phyloP scores from a whole-genome alignment of 2,113 vertebrate species.

The Holacanthus passer region DNA sequence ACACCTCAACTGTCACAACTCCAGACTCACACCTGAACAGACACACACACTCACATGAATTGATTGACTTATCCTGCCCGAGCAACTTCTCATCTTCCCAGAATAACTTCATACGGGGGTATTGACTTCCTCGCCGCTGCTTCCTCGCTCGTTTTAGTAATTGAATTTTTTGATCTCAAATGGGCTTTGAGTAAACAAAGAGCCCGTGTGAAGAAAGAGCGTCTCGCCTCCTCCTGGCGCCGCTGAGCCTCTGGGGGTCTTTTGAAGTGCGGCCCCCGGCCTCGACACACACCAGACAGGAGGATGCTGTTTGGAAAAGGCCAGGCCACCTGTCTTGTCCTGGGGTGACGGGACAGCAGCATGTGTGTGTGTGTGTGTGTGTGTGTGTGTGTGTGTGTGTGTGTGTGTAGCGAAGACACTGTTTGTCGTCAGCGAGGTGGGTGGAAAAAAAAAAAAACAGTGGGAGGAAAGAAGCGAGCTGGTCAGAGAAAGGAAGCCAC shows the following conservation, averaged over 20 bases:
- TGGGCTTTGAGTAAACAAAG: constrained; percentile 49
- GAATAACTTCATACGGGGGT: constrained; percentile 7
- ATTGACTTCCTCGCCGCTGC: constrained; percentile 10
- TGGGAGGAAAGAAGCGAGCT: not conserved
- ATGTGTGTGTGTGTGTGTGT: not conserved
- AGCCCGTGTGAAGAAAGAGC: constrained; percentile 19
- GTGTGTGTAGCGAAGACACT: not conserved
- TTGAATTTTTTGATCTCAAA: constrained; percentile 65
- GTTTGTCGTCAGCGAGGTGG: not conserved
- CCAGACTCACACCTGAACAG: not conserved
- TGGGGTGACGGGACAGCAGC: constrained; percentile 2
- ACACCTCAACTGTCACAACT: not conserved
- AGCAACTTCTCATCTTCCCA: constrained; percentile 11
- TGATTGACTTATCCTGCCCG: constrained; percentile 17
- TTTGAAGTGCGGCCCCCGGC: constrained; percentile 54
- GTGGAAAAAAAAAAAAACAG: not conserved
- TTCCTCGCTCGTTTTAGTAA: constrained; percentile 35
- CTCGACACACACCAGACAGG: constrained; percentile 18
- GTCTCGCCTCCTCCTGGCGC: constrained; percentile 17
- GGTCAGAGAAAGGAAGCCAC: constrained; percentile 6
- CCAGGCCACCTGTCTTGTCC: constrained; percentile 5
- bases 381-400: not conserved
- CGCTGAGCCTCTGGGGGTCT: constrained; percentile 20
- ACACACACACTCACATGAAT: not conserved
- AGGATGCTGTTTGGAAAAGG: constrained; percentile 50